Evolutionary conservation across 1,140 invertebrate genomes (phyloP), one percentile per base, ranked within the genome.

Genomic region (Thaumatotibia leucotreta): DNA sequence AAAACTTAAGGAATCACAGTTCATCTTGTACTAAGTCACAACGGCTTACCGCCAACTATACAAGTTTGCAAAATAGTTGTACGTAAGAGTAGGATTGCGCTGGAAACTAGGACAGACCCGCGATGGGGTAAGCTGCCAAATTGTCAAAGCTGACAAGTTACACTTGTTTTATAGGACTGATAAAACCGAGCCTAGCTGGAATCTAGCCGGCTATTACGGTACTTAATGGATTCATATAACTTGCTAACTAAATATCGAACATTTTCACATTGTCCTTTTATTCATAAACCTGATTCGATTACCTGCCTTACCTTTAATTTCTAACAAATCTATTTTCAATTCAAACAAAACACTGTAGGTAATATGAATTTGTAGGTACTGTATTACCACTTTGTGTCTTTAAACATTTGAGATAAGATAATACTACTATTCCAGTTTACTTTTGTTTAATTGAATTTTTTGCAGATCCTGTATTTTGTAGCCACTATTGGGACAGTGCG

Each of bases 141-240:
- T 58, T 58, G 52, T 58, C 27, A 58, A 58, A 58, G 52, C 52
- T 27, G 52, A 58, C 52, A 58, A 58, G 52, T 58, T 27, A 27
- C 52, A 58, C 23, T 29, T 58, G 52, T 58, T 58, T 58, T 58
- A 58, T 58, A 27, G 52, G n/a, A 14, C 52, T 58, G 52, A 58
- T 58, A 58, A 58, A 58, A 23, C 52, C 11, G 23, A 58, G 23
- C 27, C 11, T 11, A 9, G 14, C 52, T 27, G 23, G 52, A 58
- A 58, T 58, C 52, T 27, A 27, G 52, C 52, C 24, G 52, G 24
- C 52, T 58, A 27, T 58, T 58, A 58, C n/a, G 29, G 23, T 29
- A 58, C 11, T 58, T 27, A 58, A 58, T 58, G 23, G n/a, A 14
- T 27, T 2, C n/a, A 45, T 14, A 45, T 5, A 45, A 17, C 17